These are phyloP conservation scores for Sporophila hypoxantha DNA, from an alignment of 2,113 vertebrate species.

Conservation along the genomic window DNA sequence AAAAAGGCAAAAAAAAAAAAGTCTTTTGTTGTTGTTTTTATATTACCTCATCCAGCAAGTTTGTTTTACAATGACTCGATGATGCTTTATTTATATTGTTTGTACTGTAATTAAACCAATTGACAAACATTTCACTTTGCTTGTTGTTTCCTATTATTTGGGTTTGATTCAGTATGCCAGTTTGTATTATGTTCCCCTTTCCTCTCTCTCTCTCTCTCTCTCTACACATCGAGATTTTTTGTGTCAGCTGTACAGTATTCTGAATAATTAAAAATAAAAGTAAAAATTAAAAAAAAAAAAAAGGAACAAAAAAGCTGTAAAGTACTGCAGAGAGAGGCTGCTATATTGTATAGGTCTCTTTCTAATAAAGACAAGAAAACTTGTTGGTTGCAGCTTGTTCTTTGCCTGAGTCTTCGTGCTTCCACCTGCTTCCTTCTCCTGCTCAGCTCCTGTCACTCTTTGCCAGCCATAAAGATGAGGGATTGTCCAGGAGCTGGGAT, in stretches of 20 bases:
- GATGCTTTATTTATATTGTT: conserved; percentile 87
- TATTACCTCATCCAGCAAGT: conserved; percentile 84
- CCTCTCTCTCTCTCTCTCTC: not conserved
- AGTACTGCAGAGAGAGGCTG: conserved; percentile 76
- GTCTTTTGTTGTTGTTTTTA: conserved; percentile 64
- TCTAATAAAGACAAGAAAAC: conserved; percentile 90
- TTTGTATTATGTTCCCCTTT: conserved; percentile 68
- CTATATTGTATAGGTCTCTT: conserved; percentile 86
- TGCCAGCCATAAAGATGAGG: conserved; percentile 63
- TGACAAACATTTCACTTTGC: conserved; percentile 66
- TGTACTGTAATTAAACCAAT: conserved; percentile 74
- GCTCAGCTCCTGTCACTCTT: conserved; percentile 18
- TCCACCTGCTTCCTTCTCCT: not conserved
- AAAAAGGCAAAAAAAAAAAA: not conserved
- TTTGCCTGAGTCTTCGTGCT: not conserved
- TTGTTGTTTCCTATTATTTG: conserved; percentile 68
- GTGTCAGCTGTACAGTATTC: conserved; percentile 88
- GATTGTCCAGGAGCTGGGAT: not conserved
- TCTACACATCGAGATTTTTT: conserved; percentile 54
- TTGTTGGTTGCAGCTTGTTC: not conserved
- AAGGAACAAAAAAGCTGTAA: conserved; percentile 63
- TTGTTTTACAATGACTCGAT: conserved; percentile 66
- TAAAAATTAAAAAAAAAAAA: not conserved
- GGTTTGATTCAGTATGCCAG: conserved; percentile 71
- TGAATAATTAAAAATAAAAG: conserved; percentile 52